Conservation (phyloP, 2,888 invertebrate genomes). For the Matsumyia berberina region DNA sequence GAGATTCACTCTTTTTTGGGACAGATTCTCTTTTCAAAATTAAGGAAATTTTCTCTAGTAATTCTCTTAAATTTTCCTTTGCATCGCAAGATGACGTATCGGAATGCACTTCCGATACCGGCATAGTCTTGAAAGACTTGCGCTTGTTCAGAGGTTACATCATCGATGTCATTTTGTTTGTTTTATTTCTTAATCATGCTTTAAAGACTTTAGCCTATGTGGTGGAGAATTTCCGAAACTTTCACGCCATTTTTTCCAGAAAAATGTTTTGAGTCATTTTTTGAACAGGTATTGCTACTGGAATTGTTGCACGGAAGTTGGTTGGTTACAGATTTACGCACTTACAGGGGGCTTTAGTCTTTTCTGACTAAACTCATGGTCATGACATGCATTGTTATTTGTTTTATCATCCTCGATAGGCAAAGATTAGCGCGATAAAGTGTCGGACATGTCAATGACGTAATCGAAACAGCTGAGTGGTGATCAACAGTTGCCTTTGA, state of each 20-base stretch:
- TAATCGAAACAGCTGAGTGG: no score
- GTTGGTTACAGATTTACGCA: neutral
- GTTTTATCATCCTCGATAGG: no score
- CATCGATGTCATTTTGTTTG: constrained; percentile 2
- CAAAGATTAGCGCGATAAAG: no score
- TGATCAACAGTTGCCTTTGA: no score
- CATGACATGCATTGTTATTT: no score
- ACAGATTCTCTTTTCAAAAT: constrained; percentile 28
- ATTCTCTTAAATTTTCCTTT: neutral
- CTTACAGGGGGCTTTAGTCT: no score
- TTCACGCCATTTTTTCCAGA: constrained; percentile 30
- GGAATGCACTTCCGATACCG: constrained; percentile 52
- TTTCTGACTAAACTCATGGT: neutral
- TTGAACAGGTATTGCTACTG: constrained; percentile 5
- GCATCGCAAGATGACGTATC: neutral
- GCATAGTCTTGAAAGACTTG: neutral
- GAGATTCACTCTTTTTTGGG: constrained; percentile 60
- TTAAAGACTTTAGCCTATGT: neutral
- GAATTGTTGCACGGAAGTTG: neutral
- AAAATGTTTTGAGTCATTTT: constrained; percentile 31
- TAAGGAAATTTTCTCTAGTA: neutral
- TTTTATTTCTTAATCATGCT: constrained; percentile 14
- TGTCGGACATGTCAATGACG: no score
- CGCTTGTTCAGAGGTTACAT: constrained; percentile 8
- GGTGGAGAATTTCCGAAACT: constrained; percentile 22